Evolutionary conservation across 1,140 invertebrate species (phyloP).

Genomic region (Eupeodes corollae): DNA sequence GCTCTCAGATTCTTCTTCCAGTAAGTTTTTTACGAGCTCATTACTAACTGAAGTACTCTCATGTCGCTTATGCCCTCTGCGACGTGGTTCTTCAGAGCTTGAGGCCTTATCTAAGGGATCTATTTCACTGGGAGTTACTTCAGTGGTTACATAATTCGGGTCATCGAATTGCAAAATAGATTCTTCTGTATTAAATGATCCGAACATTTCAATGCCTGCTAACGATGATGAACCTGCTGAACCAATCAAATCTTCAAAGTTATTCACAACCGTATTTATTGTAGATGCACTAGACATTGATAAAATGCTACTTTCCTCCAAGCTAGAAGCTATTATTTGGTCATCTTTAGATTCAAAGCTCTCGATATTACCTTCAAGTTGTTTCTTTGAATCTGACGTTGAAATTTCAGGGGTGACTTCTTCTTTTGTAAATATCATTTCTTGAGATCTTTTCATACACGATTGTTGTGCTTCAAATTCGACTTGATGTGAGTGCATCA

Average conservation of each 20-base stretch:
- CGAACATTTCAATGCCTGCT: constrained; percentile 29
- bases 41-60: constrained; percentile 41
- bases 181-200: constrained; percentile 16
- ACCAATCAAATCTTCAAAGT: constrained; percentile 41
- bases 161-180: no score
- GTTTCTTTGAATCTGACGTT: not conserved
- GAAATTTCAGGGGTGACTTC: constrained; percentile 14
- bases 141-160: constrained; percentile 12
- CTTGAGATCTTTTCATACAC: constrained; percentile 76
- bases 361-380: constrained; percentile 8
- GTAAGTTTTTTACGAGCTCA: constrained; percentile 24
- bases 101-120: constrained; percentile 41
- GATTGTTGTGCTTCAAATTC: constrained; percentile 43
- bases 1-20: constrained; percentile 11
- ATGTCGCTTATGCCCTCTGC: constrained; percentile 43
- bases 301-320: constrained; percentile 45
- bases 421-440: constrained; percentile 75
- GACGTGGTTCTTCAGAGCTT: constrained; percentile 41
- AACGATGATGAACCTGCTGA: constrained; percentile 39
- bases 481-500: constrained; percentile 10
- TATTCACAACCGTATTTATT: constrained; percentile 45
- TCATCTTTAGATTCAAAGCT: constrained; percentile 21
- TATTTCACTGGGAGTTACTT: constrained; percentile 16
- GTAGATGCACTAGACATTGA: constrained; percentile 46
- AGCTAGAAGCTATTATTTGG: constrained; percentile 40